Base-by-base conservation (phyloP, 1,140 invertebrate genomes). In the Sminthurides bifidus region DNA sequence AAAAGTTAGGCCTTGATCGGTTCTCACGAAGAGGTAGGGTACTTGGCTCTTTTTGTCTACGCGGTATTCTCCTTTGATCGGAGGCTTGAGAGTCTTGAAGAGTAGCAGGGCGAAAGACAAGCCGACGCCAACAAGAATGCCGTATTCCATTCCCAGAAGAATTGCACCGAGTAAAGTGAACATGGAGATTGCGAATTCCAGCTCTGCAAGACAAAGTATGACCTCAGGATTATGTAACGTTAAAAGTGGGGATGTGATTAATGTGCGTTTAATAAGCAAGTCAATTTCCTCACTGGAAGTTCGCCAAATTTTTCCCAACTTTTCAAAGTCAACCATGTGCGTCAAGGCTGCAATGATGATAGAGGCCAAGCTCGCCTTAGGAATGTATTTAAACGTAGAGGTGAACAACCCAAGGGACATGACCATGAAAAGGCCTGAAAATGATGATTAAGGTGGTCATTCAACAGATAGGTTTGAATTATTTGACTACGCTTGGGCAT, bases 291-390 rank as follows among this genome's bases (percentile, higher is more conserved):
- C 82, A 65, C 85, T 82, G 61, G 82, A 86, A 10, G 83, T 86
- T 51, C 77, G 80, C 88, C 88, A 93, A 77, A 92, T 84, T 0
- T 87, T 81, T 58, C 82, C 79, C 1, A 92, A 78, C 31, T 90
- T 81, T 71, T 88, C 80, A 68, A 86, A 87, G 68, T 91, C 87
- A 63, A 92, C 84, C 87, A 92, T 91, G 69, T 88, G 89, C 68
- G 92, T 82, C 30, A 92, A 87, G 46, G 89, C 87, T 63, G 84
- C 85, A 54, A 92, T 90, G 31, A 63, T 63, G 56, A 91, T 82
- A 0, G 70, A 64, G 24, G 67, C 65, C 4, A 71, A 51, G n/a
- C 65, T 63, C 6, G 70, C 62, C 54, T 70, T 68, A 8, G 70
- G 70, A 61, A 71, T 69, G 44, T 57, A 71, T 23, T 63, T 58